phyloP scores from a whole-genome alignment of 2,113 vertebrate species.

The Pipa parva region DNA sequence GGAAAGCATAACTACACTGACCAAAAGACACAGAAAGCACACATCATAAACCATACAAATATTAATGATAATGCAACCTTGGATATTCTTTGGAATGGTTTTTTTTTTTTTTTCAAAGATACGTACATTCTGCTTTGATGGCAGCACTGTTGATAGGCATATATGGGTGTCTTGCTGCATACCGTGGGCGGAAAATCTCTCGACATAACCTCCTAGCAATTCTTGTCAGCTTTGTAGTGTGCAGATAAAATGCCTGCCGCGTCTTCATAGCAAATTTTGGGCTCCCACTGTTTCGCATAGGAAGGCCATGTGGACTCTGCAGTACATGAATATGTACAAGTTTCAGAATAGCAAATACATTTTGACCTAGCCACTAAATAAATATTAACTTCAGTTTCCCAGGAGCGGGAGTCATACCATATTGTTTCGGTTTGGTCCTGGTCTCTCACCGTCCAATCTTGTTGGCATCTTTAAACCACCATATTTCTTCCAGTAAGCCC shows the following conservation, averaged over 20 bases:
- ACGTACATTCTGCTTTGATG: conserved; percentile 94
- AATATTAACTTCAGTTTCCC: not conserved
- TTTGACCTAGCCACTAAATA: too few relatives aligned
- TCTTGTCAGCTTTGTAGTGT: conserved; percentile 81
- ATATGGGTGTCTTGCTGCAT: conserved; percentile 85
- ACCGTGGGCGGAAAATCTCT: conserved; percentile 82
- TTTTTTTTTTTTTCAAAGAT: not conserved
- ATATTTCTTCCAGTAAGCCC: conserved; percentile 99
- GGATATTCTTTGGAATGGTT: too few relatives aligned
- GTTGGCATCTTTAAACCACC: conserved; percentile 98
- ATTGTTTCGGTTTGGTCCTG: conserved; percentile 90
- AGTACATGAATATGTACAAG: conserved; percentile 39
- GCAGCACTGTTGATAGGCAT: conserved; percentile 87
- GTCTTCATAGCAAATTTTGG: conserved; percentile 97
- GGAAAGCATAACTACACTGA: too few relatives aligned
- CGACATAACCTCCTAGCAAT: conserved; percentile 85
- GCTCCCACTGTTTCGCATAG: conserved; percentile 82
- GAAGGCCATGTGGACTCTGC: conserved; percentile 85
- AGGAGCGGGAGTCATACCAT: conserved; percentile 72
- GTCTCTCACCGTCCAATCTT: conserved; percentile 89
- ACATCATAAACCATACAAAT: too few relatives aligned
- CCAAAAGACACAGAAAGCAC: too few relatives aligned
- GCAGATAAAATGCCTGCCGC: conserved; percentile 90
- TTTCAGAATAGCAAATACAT: too few relatives aligned
- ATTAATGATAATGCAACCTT: too few relatives aligned